Base-by-base conservation (phyloP, 2,797 vertebrate species). In the Betta splendens region DNA sequence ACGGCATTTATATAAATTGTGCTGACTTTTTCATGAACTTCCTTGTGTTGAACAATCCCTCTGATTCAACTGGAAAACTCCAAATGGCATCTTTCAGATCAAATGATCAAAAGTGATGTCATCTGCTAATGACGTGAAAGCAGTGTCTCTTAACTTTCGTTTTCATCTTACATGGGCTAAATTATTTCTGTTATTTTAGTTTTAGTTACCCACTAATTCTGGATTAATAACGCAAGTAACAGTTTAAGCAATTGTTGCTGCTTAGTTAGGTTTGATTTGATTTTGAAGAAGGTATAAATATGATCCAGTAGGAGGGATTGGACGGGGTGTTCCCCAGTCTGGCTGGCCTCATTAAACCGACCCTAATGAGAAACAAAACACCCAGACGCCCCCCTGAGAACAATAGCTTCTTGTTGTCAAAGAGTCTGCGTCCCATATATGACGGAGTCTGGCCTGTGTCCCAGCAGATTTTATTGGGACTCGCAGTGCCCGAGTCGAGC, bases 361-460 rank as follows among this genome's bases (percentile, higher is more conserved):
- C 60, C 81, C 83, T 84, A 87, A 89, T 88, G 76, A 78, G 80
- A 79, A 85, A 76, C 53, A 56, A 85, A 81, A 77, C 77, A 72
- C 72, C 61, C 63, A 56, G 58, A 71, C 39, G 1, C 38, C 65
- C 36, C n/a, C 23, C 32, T 33, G 0, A 52, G 72, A 91, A 91
- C 87, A 91, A 89, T 85, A 80, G 62, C 2, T 69, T 79, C 76
- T 88, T 90, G 87, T 90, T 88, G 69, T 69, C 54, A 72, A 64
- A 65, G 52, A 52, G 55, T 45, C 64, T 65, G 64, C 15, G 5
- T 65, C 31, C 40, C 43, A 3, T 25, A 53, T 64, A 50, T 46
- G 85, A 78, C 47, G 65, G 40, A 68, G 72, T 64, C 75, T 77
- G 80, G 75, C 79, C 56, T 9, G 35, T 1, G 10, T 83, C 76